Conservation (phyloP, 2,888 invertebrate species). For the Hartigia nigra region DNA sequence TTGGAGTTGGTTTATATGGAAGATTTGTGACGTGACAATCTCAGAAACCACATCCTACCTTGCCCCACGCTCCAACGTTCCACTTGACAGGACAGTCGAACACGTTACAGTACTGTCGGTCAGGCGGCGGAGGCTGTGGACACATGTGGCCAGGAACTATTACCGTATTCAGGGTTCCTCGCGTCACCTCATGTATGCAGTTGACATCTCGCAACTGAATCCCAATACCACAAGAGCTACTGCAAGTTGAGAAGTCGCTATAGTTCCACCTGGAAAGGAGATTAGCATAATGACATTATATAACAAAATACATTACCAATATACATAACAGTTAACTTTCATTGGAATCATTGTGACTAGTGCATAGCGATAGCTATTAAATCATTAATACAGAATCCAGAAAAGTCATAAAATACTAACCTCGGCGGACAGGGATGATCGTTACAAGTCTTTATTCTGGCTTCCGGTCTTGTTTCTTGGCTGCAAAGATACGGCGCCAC, state of each 20-base stretch:
- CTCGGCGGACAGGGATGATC: slow-evolving; percentile 95
- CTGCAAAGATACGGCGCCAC: slow-evolving; percentile 90
- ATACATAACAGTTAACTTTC: neutral
- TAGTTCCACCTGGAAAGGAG: slow-evolving; percentile 80
- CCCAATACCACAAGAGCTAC: slow-evolving; percentile 94
- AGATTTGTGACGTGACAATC: neutral
- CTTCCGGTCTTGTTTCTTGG: slow-evolving; percentile 88
- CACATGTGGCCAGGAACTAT: slow-evolving; percentile 95
- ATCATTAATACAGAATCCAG: neutral
- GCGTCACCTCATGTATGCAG: slow-evolving; percentile 88
- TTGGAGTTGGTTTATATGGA: neutral
- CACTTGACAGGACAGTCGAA: slow-evolving; percentile 93
- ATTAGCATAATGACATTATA: neutral
- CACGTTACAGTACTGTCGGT: slow-evolving; percentile 91
- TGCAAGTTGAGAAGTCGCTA: slow-evolving; percentile 89
- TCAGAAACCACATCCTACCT: slow-evolving; percentile 59
- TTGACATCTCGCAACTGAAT: slow-evolving; percentile 90
- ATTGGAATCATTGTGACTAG: neutral
- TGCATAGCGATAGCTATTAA: neutral
- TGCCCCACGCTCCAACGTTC: slow-evolving; percentile 89
- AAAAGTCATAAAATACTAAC: slow-evolving; percentile 63
- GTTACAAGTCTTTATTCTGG: slow-evolving; percentile 90
- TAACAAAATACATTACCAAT: neutral
- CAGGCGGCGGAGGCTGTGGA: slow-evolving; percentile 89
- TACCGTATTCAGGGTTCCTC: slow-evolving; percentile 89